Conservation (phyloP, 2,888 invertebrate species). For the Lasius fuliginosus region DNA sequence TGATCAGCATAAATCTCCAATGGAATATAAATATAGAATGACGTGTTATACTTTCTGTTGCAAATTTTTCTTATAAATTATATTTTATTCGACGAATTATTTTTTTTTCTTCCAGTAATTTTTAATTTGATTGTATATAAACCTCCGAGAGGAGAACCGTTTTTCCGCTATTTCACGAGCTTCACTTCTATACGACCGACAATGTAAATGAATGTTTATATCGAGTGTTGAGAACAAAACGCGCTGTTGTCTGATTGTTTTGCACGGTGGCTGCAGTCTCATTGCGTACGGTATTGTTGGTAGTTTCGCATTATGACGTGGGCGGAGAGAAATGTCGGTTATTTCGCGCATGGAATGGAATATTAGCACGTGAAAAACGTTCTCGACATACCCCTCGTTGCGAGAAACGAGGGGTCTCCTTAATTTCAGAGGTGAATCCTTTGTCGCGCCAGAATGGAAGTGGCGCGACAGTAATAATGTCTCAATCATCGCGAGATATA, state of each 20-base stretch:
- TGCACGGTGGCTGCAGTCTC: not conserved
- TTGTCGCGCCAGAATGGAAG: not conserved
- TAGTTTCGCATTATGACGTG: constrained; percentile 36
- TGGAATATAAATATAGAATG: not conserved
- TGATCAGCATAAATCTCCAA: not conserved
- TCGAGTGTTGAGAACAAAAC: not conserved
- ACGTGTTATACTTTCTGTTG: not conserved
- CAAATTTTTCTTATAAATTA: not conserved
- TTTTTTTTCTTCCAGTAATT: not conserved
- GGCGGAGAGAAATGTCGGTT: constrained; percentile 10
- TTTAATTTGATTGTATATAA: not conserved
- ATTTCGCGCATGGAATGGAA: constrained; percentile 24
- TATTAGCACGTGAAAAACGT: constrained; percentile 29
- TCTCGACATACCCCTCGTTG: not conserved
- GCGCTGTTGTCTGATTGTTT: constrained; percentile 21
- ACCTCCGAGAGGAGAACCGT: not conserved
- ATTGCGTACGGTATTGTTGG: constrained; percentile 36
- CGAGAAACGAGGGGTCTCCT: not conserved
- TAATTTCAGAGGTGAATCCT: constrained; percentile 33
- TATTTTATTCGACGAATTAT: not conserved
- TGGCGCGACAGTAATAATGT: not conserved
- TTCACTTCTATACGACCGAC: not conserved
- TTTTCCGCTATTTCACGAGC: not conserved
- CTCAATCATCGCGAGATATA: not conserved
- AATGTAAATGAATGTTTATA: constrained; percentile 26